Evolutionary conservation across 2,797 vertebrate genomes (phyloP), one percentile per base, ranked within the genome.

Genomic region (Fistularia commersonii): DNA sequence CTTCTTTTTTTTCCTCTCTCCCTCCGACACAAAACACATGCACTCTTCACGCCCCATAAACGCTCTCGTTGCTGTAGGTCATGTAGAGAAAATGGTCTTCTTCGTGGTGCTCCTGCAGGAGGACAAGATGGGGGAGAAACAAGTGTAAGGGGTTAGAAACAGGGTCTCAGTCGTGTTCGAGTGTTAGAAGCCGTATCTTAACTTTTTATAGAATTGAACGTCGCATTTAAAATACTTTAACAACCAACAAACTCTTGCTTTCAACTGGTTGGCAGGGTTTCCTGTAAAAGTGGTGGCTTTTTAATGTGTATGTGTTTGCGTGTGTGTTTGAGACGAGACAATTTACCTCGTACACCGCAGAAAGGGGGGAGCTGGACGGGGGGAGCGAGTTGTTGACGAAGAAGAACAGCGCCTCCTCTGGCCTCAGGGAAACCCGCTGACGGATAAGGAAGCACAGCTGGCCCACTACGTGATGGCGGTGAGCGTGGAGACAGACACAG

Each of bases 71-170:
- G 45, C 96, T 99, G 92, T 99, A 99, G 44, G 95, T 94, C 92
- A 99, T 94, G 67, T 99, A 99, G 64, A 99, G 94, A 82, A 99
- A 99, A 78, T 94, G 92, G 78, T 99, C 97, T 56, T 98, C 94
- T 14, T 98, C 95, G 0, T 98, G 96, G 79, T 99, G 97, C 84
- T 98, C 95, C 97, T 99, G 74, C 4, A 71, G 77, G 8, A 81
- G 7, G 58, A 65, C 9, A 44, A 40, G 23, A 23, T 23, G 23
- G 23, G 23, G 23, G 23, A 23, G 23, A 23, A 23, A 23, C 23
- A 23, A 23, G 23, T 23, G 23, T 4, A 23, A 2, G 4, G 23
- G 23, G 2, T 23, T 2, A 4, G 4, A 23, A 23, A 23, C 23
- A 4, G 4, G 23, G 4, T 23, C 23, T 23, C 23, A 2, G 23